phyloP scores from a whole-genome alignment of 2,888 invertebrate species.

The Acleris laterana region DNA sequence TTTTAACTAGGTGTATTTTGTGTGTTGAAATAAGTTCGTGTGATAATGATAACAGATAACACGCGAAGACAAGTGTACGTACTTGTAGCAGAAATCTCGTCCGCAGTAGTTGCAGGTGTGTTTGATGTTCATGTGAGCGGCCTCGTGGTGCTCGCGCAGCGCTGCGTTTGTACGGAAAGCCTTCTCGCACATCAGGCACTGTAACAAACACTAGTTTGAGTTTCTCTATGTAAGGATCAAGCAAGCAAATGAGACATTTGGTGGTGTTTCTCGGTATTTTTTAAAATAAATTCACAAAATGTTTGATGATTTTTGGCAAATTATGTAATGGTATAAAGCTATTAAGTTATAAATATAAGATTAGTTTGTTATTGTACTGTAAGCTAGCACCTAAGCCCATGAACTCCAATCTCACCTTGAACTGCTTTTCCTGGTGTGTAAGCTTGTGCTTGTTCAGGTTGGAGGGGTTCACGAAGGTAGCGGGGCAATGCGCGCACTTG shows the following conservation, averaged over 20 bases:
- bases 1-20: no score
- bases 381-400: no score
- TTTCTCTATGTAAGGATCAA: neutral
- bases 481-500: slow-evolving; percentile 79
- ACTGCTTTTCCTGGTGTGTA: slow-evolving; percentile 82
- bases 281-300: no score
- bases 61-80: no score
- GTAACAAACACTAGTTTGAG: slow-evolving; percentile 14
- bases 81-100: slow-evolving; percentile 79
- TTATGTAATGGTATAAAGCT: no score
- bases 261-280: no score
- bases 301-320: no score
- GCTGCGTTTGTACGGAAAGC: slow-evolving; percentile 75
- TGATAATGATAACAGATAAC: no score
- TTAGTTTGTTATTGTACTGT: no score
- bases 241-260: no score
- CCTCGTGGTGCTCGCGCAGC: slow-evolving; percentile 78
- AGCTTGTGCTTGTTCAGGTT: slow-evolving; percentile 87
- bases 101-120: slow-evolving; percentile 75
- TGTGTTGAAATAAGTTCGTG: no score
- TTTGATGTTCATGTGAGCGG: slow-evolving; percentile 79
- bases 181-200: slow-evolving; percentile 76
- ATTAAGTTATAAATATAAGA: no score
- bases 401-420: slow-evolving; percentile 72
- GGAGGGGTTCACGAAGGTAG: slow-evolving; percentile 86